Base-by-base conservation (phyloP, 2,113 vertebrate genomes). In the Cyanistes caeruleus region DNA sequence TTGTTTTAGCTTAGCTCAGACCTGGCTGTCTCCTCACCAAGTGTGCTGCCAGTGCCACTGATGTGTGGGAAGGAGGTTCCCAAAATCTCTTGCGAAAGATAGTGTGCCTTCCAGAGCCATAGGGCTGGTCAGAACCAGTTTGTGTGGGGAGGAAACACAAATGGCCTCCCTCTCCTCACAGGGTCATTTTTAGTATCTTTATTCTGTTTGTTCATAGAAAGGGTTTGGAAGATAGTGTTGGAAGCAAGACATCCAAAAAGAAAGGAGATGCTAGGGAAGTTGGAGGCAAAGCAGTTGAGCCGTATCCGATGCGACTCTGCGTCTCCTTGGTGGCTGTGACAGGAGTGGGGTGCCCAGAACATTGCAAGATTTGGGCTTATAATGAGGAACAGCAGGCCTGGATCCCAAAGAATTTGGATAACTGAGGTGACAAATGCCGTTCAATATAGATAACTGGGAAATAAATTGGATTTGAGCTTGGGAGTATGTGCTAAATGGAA, bases 391-490 rank as follows among this genome's bases (percentile, higher is more conserved):
- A 89, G 92, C 88, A 76, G 94, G 72, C 76, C 53, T 23, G 51
- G 62, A 87, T 95, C 68, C 81, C 94, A 87, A 59, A 56, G 77
- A 62, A 77, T 83, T 76, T 75, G 90, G 92, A 70, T 95, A 94
- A 90, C 80, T 87, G 92, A 87, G 60, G 75, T 73, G 92, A 92
- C 84, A 87, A 88, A 95, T 92, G 70, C 82, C 44, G 7, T 70
- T 96, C 83, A 56, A 48, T 43, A 4, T 15, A 90, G 95, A 94
- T 97, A 93, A 91, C 56, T 86, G 93, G 89, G 70, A 97, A 94
- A 89, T 31, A 77, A 96, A 10, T 56, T 55, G 67, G 65, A 58
- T 78, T 81, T 0, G 51, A 81, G 77, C 64, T 46, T 5, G 86
- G 74, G 83, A 95, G 49, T 41, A 1, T 39, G 21, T 94, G 81